Conservation (phyloP, 2,888 invertebrate species). For the Deilephila elpenor region DNA sequence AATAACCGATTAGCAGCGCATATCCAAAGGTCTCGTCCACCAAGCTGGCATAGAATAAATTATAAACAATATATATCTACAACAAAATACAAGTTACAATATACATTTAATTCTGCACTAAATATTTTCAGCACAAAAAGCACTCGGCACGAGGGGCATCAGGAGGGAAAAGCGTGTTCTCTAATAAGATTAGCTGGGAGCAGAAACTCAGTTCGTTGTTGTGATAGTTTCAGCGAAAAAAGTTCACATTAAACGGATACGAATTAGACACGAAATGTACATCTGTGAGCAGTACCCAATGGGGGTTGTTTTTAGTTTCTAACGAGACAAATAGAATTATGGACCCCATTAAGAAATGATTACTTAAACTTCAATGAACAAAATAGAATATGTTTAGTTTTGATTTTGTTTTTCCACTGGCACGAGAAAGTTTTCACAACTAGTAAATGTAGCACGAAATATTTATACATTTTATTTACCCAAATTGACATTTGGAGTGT, state of each 20-base stretch:
- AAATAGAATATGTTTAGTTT: too few species aligned
- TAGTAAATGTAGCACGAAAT: too few species aligned
- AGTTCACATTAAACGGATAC: not conserved
- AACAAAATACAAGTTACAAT: too few species aligned
- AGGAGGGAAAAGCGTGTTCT: not conserved
- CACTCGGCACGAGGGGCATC: not conserved
- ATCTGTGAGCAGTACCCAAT: not conserved
- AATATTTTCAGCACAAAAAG: constrained; percentile 1
- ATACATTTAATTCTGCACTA: not conserved
- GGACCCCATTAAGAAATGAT: not conserved
- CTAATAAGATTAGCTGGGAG: constrained; percentile 2
- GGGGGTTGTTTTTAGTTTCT: not conserved
- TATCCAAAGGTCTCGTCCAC: too few species aligned
- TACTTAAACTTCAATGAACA: too few species aligned
- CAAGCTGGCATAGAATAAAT: not conserved
- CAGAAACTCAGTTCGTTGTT: constrained; percentile 2
- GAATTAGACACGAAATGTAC: not conserved
- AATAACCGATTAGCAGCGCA: too few species aligned
- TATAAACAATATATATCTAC: not conserved
- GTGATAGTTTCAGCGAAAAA: constrained; percentile 10
- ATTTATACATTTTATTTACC: too few species aligned
- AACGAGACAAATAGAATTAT: not conserved
- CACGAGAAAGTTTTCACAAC: too few species aligned
- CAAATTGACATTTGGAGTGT: too few species aligned
- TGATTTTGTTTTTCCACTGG: too few species aligned